Base-by-base conservation (phyloP, 2,113 vertebrate genomes). In the Coptodon bakossiorum region DNA sequence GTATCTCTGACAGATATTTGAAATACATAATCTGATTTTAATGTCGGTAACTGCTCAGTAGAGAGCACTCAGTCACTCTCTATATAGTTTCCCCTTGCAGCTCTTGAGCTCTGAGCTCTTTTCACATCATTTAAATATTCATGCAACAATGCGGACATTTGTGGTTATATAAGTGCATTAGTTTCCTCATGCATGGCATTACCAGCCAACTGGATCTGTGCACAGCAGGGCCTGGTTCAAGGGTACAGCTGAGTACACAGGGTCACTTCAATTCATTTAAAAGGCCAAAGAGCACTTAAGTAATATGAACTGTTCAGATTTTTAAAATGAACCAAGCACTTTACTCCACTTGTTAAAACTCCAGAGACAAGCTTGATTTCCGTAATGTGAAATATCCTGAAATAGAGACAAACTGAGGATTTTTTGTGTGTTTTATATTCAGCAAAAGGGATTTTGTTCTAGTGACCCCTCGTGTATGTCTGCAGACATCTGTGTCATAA, bases 141-240 rank as follows among this genome's bases (percentile, higher is more conserved):
- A 85, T 56, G 86, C 90, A 93, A 95, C 91, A 92, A 94, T 91
- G 90, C 80, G 14, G 83, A 86, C 54, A 81, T 94, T 94, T 89
- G 89, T 90, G 87, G 71, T 95, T 93, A 91, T n/a, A 36, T 89
- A 95, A 96, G 91, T 93, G 93, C 90, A 96, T 95, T 93, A 95
- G 87, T 9, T 6, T 73, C 86, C 84, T 85, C 38, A 81, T 89
- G 85, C 80, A 81, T 57, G 87, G 93, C 36, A 94, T 94, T 93
- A 95, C 57, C 68, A 31, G 61, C 54, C 16, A 4, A 81, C 88
- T 86, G 80, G 87, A 89, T 91, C 91, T 90, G 82, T 89, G 82
- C 5, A 24, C 84, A 38, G 88, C 83, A 36, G 43, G 27, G 19
- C 3, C 83, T 19, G 56, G 88, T 78, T 86, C 80, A 86, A 66